Evolutionary conservation across 2,113 vertebrate genomes (phyloP).

Genomic region (Plecotus auritus): DNA sequence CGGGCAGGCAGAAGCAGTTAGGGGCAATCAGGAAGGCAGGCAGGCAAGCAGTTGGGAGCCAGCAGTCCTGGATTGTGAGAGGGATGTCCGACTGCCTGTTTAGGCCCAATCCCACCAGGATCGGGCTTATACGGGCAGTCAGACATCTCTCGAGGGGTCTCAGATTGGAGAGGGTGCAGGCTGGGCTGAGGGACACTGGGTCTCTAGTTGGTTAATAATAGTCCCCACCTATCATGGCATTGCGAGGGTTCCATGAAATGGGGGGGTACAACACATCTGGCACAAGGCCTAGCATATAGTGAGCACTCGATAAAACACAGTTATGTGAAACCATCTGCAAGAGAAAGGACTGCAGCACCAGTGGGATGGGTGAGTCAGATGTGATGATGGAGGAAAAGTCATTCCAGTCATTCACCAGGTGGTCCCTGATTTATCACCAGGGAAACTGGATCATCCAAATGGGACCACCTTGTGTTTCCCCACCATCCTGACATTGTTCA

Average conservation of each 20-base stretch:
- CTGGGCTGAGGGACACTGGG: too few species aligned
- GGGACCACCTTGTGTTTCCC: background rate
- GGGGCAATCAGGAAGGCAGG: too few species aligned
- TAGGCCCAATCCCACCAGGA: too few species aligned
- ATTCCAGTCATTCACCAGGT: background rate
- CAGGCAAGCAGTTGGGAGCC: too few species aligned
- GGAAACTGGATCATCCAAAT: too few species aligned
- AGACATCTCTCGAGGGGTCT: too few species aligned
- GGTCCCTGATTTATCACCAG: background rate
- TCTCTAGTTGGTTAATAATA: background rate
- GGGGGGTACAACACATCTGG: background rate
- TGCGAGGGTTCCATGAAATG: background rate
- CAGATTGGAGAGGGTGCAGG: too few species aligned
- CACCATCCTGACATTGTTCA: background rate
- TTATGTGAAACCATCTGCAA: background rate
- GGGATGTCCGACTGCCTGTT: too few species aligned
- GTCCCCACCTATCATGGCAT: background rate
- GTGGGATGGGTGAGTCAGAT: too few species aligned
- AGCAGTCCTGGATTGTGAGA: too few species aligned
- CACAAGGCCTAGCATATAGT: background rate
- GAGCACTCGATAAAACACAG: fast-evolving
- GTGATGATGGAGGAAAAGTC: fast-evolving
- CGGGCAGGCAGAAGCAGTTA: too few species aligned
- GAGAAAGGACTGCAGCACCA: background rate
- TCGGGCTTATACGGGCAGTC: too few species aligned